These are phyloP conservation scores for Oenanthe melanoleuca DNA, from an alignment of 2,113 vertebrate species.

Conservation along the genomic window DNA sequence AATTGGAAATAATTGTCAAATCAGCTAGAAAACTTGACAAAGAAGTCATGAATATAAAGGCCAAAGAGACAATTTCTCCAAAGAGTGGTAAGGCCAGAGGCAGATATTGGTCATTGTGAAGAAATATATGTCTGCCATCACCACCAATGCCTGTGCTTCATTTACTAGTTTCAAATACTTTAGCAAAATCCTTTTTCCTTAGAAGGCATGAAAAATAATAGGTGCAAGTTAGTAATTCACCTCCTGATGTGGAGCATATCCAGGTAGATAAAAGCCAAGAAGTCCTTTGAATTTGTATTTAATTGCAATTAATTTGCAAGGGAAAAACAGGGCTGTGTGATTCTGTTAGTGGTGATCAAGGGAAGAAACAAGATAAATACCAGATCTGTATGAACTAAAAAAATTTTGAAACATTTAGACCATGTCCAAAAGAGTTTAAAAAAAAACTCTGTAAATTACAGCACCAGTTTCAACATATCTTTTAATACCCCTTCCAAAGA, in stretches of 20 bases:
- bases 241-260: neutral
- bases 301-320: neutral
- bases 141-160: neutral
- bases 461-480: neutral
- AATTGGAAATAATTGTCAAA: neutral
- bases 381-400: neutral
- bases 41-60: neutral
- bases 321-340: neutral
- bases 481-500: neutral
- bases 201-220: neutral
- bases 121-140: fast-evolving
- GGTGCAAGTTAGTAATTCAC: neutral
- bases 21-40: neutral
- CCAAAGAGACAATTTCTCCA: neutral
- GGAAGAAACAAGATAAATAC: neutral
- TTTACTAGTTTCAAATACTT: neutral
- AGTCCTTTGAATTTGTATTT: neutral
- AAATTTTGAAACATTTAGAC: neutral
- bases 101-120: neutral
- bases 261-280: neutral
- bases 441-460: neutral
- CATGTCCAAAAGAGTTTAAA: neutral
- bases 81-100: neutral
- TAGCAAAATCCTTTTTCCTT: neutral
- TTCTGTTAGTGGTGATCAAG: neutral